Evolutionary conservation across 2,888 invertebrate species (phyloP), one percentile per base, ranked within the genome.

Genomic region (Phortica magna): DNA sequence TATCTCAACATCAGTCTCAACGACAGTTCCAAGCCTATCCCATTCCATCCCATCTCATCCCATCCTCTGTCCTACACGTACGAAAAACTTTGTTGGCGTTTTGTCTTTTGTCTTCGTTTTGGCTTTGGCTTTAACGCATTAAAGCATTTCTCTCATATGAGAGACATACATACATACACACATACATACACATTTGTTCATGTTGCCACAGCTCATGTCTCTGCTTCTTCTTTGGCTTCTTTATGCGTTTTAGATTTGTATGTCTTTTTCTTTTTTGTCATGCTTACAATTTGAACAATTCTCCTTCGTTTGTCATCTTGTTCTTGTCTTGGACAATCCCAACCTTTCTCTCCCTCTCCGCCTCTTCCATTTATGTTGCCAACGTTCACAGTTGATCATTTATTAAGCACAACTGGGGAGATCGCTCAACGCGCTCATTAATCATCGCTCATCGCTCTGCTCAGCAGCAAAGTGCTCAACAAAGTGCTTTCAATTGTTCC

Each of bases 361-460:
- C n/a, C n/a, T n/a, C n/a, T n/a, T n/a, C n/a, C n/a, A n/a, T n/a
- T n/a, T n/a, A n/a, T n/a, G n/a, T n/a, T n/a, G 43, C 43, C 48
- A 48, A 12, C 10, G 48, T 14, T 7, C 48, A 48, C 42, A 42
- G 48, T 68, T 68, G 68, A 19, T 68, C 43, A 68, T 68, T 68
- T 68, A 68, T 68, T 68, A 68, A 43, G 43, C 43, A 43, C 68
- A 68, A 68, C 68, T 68, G 43, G 19, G 43, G 48, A 68, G 65
- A 68, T 68, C 68, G 68, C 48, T 68, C 68, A 68, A 68, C 43
- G 68, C 48, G 22, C 43, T 48, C 48, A 68, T 68, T 68, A 68
- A 68, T 68, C 68, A 68, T 68, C n/a, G n/a, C 31, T 65, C n/a
- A n/a, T n/a, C n/a, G n/a, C n/a, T 41, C 31, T 31, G n/a, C 65